A percentile compares a stretch with the other conserved stretches of the same genome.
phyloP scores from a whole-genome alignment of 2,888 invertebrate species.

The Melieria crassipennis region DNA sequence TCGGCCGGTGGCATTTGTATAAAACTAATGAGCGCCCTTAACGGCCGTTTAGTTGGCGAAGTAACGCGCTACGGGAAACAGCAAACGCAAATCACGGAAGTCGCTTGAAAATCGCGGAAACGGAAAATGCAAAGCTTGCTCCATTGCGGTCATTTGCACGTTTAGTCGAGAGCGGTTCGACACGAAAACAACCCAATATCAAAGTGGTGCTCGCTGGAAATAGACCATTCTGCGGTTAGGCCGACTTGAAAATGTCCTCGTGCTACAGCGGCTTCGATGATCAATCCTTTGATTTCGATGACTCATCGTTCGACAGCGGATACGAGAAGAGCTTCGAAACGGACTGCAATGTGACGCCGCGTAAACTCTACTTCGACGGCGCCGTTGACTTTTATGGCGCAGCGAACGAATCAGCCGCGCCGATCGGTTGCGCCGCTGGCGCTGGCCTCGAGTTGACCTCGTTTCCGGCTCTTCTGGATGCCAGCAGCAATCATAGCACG shows the following conservation, averaged over 20 bases:
- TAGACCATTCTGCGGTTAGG: not conserved
- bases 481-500: slow-evolving; percentile 58
- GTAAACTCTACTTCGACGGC: slow-evolving; percentile 62
- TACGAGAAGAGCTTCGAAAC: slow-evolving; percentile 78
- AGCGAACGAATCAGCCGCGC: slow-evolving; percentile 23
- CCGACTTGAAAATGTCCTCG: slow-evolving; percentile 57
- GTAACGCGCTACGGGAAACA: slow-evolving; percentile 59
- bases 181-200: not conserved
- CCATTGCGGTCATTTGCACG: not conserved
- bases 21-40: slow-evolving; percentile 60
- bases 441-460: slow-evolving; percentile 47
- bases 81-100: slow-evolving; percentile 33
- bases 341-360: slow-evolving; percentile 53
- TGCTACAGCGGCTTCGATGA: slow-evolving; percentile 62
- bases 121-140: slow-evolving; percentile 27
- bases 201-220: slow-evolving; percentile 5
- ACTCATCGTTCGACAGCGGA: slow-evolving; percentile 80
- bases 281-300: slow-evolving; percentile 64
- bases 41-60: slow-evolving; percentile 60
- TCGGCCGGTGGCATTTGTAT: slow-evolving; percentile 7
- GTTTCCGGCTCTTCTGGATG: slow-evolving; percentile 55
- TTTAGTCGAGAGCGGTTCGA: not conserved
- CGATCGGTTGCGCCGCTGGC: slow-evolving; percentile 17
- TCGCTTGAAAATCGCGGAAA: slow-evolving; percentile 17
- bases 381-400: slow-evolving; percentile 47